A percentile compares a stretch with the other conserved stretches of the same genome.
phyloP scores from a whole-genome alignment of 2,888 invertebrate species.

The Nomada ferruginata region DNA sequence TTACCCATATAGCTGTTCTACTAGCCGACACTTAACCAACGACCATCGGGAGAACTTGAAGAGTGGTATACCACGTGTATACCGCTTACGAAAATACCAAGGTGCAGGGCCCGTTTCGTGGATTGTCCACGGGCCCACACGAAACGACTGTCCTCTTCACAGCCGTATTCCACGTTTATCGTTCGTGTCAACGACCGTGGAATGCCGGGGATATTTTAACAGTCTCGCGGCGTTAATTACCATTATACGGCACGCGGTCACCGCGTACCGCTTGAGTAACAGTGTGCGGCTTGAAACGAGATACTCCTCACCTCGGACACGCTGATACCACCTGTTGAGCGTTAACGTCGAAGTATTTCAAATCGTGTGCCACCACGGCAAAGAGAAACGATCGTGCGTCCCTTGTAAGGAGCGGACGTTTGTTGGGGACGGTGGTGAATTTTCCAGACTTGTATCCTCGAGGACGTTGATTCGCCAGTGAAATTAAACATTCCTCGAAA shows the following conservation, averaged over 20 bases:
- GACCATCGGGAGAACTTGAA: too few relatives aligned
- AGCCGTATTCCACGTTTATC: constrained; percentile 59
- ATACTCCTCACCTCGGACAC: constrained; percentile 71
- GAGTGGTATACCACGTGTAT: background rate
- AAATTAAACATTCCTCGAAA: too few relatives aligned
- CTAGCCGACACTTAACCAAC: too few relatives aligned
- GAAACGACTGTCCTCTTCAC: constrained; percentile 29
- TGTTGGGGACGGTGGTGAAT: background rate
- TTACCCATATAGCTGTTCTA: too few relatives aligned
- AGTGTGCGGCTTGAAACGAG: constrained; percentile 73
- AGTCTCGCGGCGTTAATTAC: constrained; percentile 70
- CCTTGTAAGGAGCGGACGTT: background rate
- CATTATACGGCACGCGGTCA: constrained; percentile 69
- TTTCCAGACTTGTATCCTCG: background rate
- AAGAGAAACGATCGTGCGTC: constrained; percentile 13
- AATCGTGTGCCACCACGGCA: constrained; percentile 42
- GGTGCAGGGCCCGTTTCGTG: background rate
- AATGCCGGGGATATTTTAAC: constrained; percentile 71
- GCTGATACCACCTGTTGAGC: constrained; percentile 73
- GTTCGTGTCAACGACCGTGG: constrained; percentile 64
- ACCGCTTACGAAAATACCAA: background rate
- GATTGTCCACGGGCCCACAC: constrained; percentile 33
- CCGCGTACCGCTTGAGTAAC: constrained; percentile 68
- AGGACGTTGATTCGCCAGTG: background rate
- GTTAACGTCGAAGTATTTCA: constrained; percentile 68